These are phyloP conservation scores for Colius striatus DNA, from an alignment of 2,113 vertebrate species.

Conservation along the genomic window DNA sequence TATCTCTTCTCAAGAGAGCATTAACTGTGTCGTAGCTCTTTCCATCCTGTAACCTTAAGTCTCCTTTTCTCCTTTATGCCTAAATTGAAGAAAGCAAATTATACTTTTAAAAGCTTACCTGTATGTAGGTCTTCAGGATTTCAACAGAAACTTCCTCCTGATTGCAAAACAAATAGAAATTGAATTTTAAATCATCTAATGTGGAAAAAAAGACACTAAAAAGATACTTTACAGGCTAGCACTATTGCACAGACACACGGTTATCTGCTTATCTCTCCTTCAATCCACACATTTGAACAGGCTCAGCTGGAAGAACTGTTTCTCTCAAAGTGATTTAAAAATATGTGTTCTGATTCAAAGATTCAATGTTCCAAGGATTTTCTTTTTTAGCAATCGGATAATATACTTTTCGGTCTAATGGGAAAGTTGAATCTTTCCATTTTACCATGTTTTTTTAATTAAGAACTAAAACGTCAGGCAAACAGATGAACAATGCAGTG, in stretches of 20 bases:
- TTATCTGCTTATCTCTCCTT: background rate
- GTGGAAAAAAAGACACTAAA: background rate
- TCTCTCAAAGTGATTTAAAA: background rate
- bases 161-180: slow-evolving; percentile 40
- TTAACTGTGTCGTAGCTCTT: background rate
- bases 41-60: background rate
- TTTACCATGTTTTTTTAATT: background rate
- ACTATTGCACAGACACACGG: background rate
- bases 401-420: background rate
- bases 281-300: background rate
- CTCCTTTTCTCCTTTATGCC: background rate
- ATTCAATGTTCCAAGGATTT: background rate
- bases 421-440: background rate
- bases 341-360: background rate
- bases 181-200: slow-evolving; percentile 2
- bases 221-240: background rate
- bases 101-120: slow-evolving; percentile 73
- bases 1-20: background rate
- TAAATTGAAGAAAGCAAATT: background rate
- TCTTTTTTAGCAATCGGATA: background rate
- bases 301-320: background rate
- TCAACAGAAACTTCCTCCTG: slow-evolving; percentile 91
- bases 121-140: slow-evolving; percentile 88
- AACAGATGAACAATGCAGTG: background rate
- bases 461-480: background rate